phyloP scores from a whole-genome alignment of 2,888 invertebrate species.

The Protodeltote pygarga region DNA sequence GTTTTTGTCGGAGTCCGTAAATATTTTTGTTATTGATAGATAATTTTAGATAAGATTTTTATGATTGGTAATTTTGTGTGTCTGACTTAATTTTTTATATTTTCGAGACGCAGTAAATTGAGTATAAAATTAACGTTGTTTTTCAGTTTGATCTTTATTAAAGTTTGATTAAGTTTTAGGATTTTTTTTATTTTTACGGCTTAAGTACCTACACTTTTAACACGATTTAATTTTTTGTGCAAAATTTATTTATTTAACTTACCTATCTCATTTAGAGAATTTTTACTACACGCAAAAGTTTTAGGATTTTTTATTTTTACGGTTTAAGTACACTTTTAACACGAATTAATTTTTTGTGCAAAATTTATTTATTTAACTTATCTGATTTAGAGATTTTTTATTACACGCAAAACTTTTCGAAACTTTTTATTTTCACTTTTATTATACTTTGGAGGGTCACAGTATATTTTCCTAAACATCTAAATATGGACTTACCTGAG shows the following conservation, averaged over 20 bases:
- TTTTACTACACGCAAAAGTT: neutral
- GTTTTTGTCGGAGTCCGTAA: conserved; percentile 26
- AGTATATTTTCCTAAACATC: conserved; percentile 18
- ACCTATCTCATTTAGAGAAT: neutral
- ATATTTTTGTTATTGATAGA: conserved; percentile 38
- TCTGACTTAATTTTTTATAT: neutral
- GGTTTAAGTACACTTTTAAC: neutral
- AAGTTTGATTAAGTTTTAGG: neutral
- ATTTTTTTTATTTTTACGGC: neutral
- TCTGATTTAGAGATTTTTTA: neutral
- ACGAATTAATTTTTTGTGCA: neutral
- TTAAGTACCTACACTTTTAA: neutral
- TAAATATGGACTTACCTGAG: conserved; percentile 91
- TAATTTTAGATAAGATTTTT: conserved; percentile 30
- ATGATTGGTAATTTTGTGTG: conserved; percentile 11
- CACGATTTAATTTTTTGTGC: neutral
- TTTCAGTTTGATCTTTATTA: too few species aligned
- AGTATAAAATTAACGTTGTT: too few species aligned
- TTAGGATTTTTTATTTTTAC: neutral
- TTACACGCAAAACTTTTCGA: conserved; percentile 7
- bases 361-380: neutral
- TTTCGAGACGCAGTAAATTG: neutral
- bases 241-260: neutral
- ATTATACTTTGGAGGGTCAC: conserved; percentile 18
- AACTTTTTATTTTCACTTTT: conserved; percentile 25